phyloP scores from a whole-genome alignment of 1,140 invertebrate species.

The Panagrolaimus sp. region DNA sequence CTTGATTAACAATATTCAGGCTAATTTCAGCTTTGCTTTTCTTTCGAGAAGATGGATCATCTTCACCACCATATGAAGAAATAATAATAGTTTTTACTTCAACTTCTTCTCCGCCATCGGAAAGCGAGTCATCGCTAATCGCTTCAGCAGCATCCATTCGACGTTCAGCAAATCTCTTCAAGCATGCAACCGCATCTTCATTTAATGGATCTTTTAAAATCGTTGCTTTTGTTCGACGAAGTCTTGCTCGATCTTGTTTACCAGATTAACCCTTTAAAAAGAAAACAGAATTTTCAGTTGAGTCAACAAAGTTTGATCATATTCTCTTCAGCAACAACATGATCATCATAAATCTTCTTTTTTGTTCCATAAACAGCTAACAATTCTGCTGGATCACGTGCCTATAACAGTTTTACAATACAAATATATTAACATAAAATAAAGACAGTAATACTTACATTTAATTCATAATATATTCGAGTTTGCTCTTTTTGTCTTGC shows the following conservation, averaged over 20 bases:
- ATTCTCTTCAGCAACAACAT: slow-evolving; percentile 72
- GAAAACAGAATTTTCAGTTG: neutral
- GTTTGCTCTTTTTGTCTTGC: slow-evolving; percentile 83
- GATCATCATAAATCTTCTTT: slow-evolving; percentile 93
- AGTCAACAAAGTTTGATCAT: too few relatives aligned
- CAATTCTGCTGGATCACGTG: slow-evolving; percentile 74
- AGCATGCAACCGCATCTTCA: slow-evolving; percentile 53
- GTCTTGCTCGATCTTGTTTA: slow-evolving; percentile 36
- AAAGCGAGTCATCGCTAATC: too few relatives aligned
- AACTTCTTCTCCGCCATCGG: slow-evolving; percentile 29
- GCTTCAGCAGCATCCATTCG: slow-evolving; percentile 4
- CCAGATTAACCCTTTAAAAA: neutral
- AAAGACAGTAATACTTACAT: slow-evolving; percentile 71
- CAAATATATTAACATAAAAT: slow-evolving; percentile 15
- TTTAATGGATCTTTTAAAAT: slow-evolving; percentile 46
- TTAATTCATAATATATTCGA: slow-evolving; percentile 92
- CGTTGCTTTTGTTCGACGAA: slow-evolving; percentile 44
- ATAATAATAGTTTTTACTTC: slow-evolving; percentile 51
- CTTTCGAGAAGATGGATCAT: neutral
- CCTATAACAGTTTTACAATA: slow-evolving; percentile 21
- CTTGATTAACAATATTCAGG: neutral
- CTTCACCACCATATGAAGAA: slow-evolving; percentile 48
- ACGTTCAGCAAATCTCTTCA: slow-evolving; percentile 41
- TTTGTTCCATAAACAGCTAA: slow-evolving; percentile 87
- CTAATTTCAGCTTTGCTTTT: neutral